phyloP scores from a whole-genome alignment of 2,113 vertebrate genomes.

The Tenebrosternarchus preto region DNA sequence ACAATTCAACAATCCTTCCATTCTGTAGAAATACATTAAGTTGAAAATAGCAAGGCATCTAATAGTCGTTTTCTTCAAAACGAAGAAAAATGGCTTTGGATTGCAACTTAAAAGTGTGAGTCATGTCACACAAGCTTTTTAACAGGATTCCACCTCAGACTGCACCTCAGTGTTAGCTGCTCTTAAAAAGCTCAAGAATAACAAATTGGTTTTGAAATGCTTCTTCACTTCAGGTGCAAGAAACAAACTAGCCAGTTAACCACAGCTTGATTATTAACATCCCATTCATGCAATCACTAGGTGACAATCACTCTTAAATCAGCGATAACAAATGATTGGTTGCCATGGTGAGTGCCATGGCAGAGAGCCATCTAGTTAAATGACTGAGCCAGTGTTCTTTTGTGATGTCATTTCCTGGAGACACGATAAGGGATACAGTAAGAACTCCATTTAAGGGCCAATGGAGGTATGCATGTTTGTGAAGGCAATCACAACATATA shows the following conservation, averaged over 20 bases:
- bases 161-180: background rate
- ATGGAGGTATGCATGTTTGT: background rate
- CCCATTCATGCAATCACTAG: constrained; percentile 44
- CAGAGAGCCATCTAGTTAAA: constrained; percentile 8
- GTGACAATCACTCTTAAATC: constrained; percentile 5
- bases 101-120: background rate
- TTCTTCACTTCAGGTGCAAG: constrained; percentile 4
- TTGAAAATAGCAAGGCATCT: background rate
- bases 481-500: constrained; percentile 8
- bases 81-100: background rate
- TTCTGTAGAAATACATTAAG: background rate
- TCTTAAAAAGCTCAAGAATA: background rate
- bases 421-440: constrained; percentile 18
- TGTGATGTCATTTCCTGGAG: constrained; percentile 39
- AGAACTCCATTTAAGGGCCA: constrained; percentile 1
- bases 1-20: background rate
- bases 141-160: background rate
- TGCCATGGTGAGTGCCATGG: background rate
- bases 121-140: background rate
- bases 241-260: constrained; percentile 22
- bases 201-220: background rate
- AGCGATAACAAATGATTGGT: constrained; percentile 26
- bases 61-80: background rate
- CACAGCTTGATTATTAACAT: constrained; percentile 18
- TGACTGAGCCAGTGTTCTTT: background rate